Evolutionary conservation across 2,113 vertebrate genomes (phyloP).

Genomic region (Myotis yumanensis): DNA sequence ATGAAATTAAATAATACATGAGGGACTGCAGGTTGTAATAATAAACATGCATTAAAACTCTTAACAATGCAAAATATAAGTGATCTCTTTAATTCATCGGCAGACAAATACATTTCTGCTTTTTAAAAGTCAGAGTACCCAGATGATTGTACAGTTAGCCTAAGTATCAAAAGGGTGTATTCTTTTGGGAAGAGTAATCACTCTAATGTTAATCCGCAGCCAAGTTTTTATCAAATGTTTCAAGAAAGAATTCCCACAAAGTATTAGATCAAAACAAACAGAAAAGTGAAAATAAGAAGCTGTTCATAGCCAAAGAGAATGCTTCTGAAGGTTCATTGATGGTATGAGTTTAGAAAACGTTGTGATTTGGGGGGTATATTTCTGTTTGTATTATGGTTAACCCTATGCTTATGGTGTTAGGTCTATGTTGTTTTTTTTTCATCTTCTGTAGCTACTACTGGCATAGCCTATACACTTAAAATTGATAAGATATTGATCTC

Average conservation of each 20-base stretch:
- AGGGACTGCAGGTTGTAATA: conserved; percentile 61
- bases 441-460: not conserved
- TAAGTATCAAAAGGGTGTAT: not conserved
- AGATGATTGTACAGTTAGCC: conserved; percentile 56
- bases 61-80: conserved; percentile 73
- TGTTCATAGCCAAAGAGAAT: not conserved
- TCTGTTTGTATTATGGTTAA: not conserved
- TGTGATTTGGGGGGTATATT: not conserved
- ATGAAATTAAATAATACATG: conserved; percentile 78
- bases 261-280: conserved; percentile 9
- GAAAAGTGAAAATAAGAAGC: not conserved
- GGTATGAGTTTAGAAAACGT: not conserved
- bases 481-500: not conserved
- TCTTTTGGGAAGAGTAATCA: not conserved
- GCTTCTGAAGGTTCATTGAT: not conserved
- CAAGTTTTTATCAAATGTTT: conserved; percentile 13
- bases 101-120: conserved; percentile 63
- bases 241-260: not conserved
- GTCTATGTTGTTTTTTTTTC: not conserved
- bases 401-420: not conserved
- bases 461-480: not conserved
- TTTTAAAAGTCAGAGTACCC: conserved; percentile 68
- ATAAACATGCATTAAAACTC: conserved; percentile 77
- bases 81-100: conserved; percentile 72
- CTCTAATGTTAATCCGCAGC: not conserved